These are phyloP conservation scores for Tauraco hartlaubi DNA, from an alignment of 2,797 vertebrate species.

Conservation along the genomic window DNA sequence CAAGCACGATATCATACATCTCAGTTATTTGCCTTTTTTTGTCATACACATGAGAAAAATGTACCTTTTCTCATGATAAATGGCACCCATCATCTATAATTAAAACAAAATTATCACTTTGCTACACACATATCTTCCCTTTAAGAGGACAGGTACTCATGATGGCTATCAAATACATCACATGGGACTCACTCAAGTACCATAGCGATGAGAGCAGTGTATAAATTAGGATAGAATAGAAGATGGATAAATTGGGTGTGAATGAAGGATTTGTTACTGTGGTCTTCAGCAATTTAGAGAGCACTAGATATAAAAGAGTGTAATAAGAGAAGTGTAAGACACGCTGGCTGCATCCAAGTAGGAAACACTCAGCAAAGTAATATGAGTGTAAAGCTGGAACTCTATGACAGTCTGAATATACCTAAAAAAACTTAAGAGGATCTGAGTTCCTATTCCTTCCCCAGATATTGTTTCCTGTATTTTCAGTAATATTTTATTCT, in stretches of 20 bases:
- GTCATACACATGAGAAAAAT: background rate
- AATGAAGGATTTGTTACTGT: background rate
- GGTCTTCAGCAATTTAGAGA: background rate
- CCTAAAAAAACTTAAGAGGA: background rate
- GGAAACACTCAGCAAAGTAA: background rate
- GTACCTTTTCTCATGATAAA: background rate
- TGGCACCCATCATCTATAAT: background rate
- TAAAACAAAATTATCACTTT: background rate
- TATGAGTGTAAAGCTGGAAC: background rate
- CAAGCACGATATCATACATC: background rate
- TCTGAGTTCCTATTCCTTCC: background rate
- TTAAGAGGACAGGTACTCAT: background rate
- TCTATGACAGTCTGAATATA: background rate
- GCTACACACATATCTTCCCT: background rate
- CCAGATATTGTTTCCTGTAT: background rate
- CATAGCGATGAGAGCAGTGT: background rate
- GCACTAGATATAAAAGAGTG: background rate
- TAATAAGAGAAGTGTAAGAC: background rate
- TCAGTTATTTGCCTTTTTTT: background rate
- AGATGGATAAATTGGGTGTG: background rate
- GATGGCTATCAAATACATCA: background rate
- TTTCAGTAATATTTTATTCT: background rate
- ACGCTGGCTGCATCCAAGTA: rapidly evolving
- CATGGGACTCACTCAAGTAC: background rate
- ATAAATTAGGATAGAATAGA: background rate